Conservation (phyloP, 1,140 invertebrate genomes). For the Drosophila kikkawai region DNA sequence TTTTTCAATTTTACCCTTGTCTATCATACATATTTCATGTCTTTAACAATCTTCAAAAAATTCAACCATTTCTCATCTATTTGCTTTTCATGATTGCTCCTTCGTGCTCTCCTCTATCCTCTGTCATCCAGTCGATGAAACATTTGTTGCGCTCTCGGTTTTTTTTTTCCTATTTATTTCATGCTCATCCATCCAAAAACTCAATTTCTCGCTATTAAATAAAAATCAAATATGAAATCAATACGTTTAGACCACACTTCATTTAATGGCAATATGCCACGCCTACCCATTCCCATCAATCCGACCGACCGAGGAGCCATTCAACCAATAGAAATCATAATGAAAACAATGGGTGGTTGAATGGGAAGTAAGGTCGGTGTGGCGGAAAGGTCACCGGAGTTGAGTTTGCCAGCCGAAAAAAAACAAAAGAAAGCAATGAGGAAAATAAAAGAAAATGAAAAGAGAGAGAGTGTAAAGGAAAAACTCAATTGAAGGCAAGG, state of each 20-base stretch:
- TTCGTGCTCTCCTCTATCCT: background rate
- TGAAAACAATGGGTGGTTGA: conserved; percentile 55
- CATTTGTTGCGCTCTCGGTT: conserved; percentile 21
- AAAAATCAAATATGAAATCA: conserved; percentile 76
- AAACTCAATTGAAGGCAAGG: conserved; percentile 6
- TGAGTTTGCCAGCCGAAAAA: conserved; percentile 3
- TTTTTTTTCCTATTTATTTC: conserved; percentile 13
- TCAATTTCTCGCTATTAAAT: conserved; percentile 69
- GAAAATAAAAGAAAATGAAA: conserved; percentile 8
- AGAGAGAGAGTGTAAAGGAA: background rate
- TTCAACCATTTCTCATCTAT: conserved; percentile 27
- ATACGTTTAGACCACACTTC: conserved; percentile 63
- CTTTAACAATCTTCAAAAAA: conserved; percentile 2
- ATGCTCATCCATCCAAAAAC: conserved; percentile 57
- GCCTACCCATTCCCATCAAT: conserved; percentile 28
- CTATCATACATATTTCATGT: conserved; percentile 3
- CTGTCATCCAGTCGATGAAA: background rate
- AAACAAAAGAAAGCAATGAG: background rate
- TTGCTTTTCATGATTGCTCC: conserved; percentile 17
- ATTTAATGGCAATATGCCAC: conserved; percentile 52
- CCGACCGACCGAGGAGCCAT: conserved; percentile 7
- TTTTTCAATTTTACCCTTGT: conserved; percentile 8
- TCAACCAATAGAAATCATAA: conserved; percentile 62
- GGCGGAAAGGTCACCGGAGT: conserved; percentile 24
- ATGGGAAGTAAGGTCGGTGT: conserved; percentile 14